These are phyloP conservation scores for Tichodroma muraria DNA, from an alignment of 2,113 vertebrate species.

Conservation along the genomic window DNA sequence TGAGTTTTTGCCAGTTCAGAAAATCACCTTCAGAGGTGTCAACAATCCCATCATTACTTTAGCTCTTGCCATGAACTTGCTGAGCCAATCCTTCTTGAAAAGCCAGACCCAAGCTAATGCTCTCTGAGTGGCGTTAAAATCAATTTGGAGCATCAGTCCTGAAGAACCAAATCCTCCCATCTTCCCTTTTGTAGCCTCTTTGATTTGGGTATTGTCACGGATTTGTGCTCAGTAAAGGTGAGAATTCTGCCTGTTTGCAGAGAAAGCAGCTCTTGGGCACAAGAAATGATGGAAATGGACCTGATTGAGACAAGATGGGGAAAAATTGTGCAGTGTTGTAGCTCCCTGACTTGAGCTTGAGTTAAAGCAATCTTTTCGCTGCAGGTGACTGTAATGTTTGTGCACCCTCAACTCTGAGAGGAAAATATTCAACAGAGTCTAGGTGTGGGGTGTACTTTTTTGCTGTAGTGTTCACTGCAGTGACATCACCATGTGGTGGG, in stretches of 20 bases:
- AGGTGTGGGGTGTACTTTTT: background rate
- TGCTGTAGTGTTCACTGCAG: background rate
- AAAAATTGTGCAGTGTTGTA: background rate
- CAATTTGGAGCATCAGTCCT: background rate
- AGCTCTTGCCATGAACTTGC: background rate
- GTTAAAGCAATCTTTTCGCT: background rate
- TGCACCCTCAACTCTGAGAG: background rate
- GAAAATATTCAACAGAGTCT: background rate
- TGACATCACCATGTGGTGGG: background rate
- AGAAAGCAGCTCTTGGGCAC: background rate
- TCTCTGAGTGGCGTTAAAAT: background rate
- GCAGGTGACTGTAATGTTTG: background rate
- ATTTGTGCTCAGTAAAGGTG: background rate
- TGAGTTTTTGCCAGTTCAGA: background rate
- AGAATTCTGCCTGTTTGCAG: background rate
- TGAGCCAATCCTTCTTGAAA: background rate
- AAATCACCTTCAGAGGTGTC: background rate
- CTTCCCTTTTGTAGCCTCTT: background rate
- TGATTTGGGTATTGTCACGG: background rate
- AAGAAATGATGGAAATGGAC: background rate
- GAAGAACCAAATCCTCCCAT: background rate
- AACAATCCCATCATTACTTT: background rate
- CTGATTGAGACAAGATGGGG: background rate
- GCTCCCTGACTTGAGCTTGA: background rate
- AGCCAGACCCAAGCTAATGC: background rate